Evolutionary conservation across 2,888 invertebrate species (phyloP).

Genomic region (Pristionchus exspectatus): DNA sequence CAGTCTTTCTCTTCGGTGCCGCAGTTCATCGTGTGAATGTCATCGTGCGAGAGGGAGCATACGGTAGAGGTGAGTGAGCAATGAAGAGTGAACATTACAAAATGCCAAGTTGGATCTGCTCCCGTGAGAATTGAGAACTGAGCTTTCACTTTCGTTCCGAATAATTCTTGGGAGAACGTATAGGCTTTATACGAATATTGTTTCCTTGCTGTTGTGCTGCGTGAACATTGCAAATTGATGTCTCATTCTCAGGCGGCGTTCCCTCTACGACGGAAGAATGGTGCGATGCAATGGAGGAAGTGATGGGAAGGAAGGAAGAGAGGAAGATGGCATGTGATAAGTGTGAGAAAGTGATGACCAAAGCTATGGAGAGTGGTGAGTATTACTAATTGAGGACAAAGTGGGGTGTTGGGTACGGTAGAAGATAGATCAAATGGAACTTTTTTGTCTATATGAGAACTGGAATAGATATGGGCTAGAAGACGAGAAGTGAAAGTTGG

Average conservation of each 20-base stretch:
- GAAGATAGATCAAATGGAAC: background rate
- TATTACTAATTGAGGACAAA: background rate
- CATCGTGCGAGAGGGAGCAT: background rate
- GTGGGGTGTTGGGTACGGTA: background rate
- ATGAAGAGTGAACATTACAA: background rate
- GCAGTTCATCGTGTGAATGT: constrained; percentile 43
- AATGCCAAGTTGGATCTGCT: background rate
- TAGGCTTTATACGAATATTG: background rate
- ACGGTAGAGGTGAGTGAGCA: constrained; percentile 40
- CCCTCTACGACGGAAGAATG: constrained; percentile 20
- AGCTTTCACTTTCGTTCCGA: background rate
- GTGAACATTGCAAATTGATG: background rate
- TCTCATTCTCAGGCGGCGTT: constrained; percentile 9
- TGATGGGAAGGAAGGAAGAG: background rate
- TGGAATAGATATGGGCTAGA: background rate
- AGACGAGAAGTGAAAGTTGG: background rate
- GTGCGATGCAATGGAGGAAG: background rate
- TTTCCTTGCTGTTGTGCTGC: background rate
- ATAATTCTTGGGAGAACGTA: too few relatives aligned
- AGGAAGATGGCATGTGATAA: constrained; percentile 1
- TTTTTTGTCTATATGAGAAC: background rate
- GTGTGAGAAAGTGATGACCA: background rate
- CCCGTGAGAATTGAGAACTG: background rate
- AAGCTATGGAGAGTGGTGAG: constrained; percentile 29
- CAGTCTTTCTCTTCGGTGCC: constrained; percentile 47